Percentiles rank a stretch among this genome's conserved stretches.
Evolutionary conservation across 2,888 invertebrate species (phyloP).

Genomic region (Phorcus lineatus): DNA sequence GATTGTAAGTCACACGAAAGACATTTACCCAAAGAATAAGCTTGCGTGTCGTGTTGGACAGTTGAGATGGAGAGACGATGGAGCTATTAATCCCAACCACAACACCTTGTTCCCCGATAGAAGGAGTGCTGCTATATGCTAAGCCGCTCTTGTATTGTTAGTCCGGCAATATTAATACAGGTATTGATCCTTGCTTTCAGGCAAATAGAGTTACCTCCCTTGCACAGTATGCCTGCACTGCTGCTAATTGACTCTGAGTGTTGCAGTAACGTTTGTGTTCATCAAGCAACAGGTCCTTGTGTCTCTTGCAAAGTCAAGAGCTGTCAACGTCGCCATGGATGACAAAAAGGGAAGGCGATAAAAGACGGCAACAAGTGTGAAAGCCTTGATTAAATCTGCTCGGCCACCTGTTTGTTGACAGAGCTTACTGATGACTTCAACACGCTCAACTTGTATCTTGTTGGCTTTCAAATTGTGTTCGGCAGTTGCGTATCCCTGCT

Average conservation of each 20-base stretch:
- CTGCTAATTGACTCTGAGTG: no score
- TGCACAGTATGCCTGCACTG: background rate
- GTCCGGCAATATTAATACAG: background rate
- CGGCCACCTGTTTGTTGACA: background rate
- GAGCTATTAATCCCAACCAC: background rate
- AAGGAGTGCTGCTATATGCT: background rate
- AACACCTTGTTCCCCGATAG: background rate
- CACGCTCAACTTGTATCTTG: background rate
- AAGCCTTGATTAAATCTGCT: background rate
- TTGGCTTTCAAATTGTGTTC: background rate
- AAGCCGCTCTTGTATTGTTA: background rate
- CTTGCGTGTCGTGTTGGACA: no score
- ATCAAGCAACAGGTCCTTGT: no score
- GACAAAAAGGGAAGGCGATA: no score
- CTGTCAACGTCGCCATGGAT: no score
- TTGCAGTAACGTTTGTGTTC: no score
- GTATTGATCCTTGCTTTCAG: constrained; percentile 15
- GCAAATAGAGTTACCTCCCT: constrained; percentile 1
- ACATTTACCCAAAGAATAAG: no score
- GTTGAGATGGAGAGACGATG: background rate
- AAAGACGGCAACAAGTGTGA: background rate
- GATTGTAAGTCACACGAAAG: no score
- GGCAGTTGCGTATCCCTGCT: no score
- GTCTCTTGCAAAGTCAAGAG: no score
- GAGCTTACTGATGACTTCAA: background rate